A percentile compares a stretch with the other conserved stretches of the same genome.
phyloP scores from a whole-genome alignment of 2,113 vertebrate genomes.

The Gallinago jamesoni region DNA sequence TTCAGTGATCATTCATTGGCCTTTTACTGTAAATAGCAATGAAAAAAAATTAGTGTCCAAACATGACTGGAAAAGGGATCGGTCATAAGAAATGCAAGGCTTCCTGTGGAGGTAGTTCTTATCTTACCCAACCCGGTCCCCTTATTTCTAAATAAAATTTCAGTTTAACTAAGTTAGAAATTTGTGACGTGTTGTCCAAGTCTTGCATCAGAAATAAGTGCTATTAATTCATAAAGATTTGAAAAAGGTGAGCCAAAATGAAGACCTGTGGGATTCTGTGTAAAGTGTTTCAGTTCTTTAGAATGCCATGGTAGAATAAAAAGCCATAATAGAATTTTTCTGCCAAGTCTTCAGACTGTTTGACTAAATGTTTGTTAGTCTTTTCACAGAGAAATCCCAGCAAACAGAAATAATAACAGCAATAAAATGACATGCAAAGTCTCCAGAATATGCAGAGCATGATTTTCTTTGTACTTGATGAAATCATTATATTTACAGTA shows the following conservation, averaged over 20 bases:
- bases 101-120: neutral
- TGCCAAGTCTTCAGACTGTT: neutral
- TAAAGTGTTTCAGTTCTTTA: neutral
- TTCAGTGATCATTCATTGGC: neutral
- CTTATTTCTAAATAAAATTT: neutral
- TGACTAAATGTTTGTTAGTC: neutral
- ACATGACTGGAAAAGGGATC: neutral
- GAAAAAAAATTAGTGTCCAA: neutral
- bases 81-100: neutral
- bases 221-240: neutral
- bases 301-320: neutral
- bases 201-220: neutral
- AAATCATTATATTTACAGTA: neutral
- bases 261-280: neutral
- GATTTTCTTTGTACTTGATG: neutral
- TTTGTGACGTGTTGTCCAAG: neutral
- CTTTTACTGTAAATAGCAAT: neutral
- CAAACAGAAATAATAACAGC: neutral
- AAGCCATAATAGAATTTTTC: neutral
- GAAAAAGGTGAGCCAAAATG: neutral
- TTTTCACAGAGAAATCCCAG: neutral
- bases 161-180: neutral
- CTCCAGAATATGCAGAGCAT: neutral
- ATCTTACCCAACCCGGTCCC: neutral
- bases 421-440: neutral